Evolutionary conservation across 2,113 vertebrate genomes (phyloP), one percentile per base, ranked within the genome.

Genomic region (Dunckerocampus dactyliophorus): DNA sequence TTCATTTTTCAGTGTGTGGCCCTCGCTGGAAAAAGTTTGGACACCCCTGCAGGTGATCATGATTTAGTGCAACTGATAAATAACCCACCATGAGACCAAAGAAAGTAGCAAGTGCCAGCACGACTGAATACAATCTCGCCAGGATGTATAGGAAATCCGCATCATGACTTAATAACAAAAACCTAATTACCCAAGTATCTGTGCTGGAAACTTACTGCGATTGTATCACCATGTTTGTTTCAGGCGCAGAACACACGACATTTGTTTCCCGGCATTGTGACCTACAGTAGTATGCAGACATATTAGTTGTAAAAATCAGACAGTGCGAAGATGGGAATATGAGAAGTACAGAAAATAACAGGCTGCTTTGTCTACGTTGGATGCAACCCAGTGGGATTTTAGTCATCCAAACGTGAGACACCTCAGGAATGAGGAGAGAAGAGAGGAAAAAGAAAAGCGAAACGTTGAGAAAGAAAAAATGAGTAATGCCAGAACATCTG

Each of bases 401-500:
- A 76, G 39, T 77, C 62, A 71, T 48, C 8, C 13, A 77, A 78
- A 82, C 47, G 61, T 70, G 78, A 67, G 51, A 76, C 81, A 82
- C 72, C 70, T 82, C 66, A 65, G 71, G 66, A 79, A 77, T 68
- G 52, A 55, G 54, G 42, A 59, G 24, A 59, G 48, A 28, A 34
- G 39, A 52, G 19, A 67, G 67, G 42, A 31, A 47, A 59, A 49
- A 46, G 60, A 47, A 46, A 69, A 67, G 61, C 65, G 45, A 63
- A 77, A 55, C 47, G 62, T 60, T 42, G 65, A 11, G 24, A 71
- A 71, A 74, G 69, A 71, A 54, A 72, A 49, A 51, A 57, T 64
- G 48, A 78, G 65, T 39, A 46, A 60, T 63, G 77, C 80, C 81
- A 84, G 64, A 82, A 87, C 87, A 89, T 89, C 85, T 89, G 87